These are phyloP conservation scores for Drosophila leonis DNA, from an alignment of 2,888 invertebrate genomes.

Conservation along the genomic window DNA sequence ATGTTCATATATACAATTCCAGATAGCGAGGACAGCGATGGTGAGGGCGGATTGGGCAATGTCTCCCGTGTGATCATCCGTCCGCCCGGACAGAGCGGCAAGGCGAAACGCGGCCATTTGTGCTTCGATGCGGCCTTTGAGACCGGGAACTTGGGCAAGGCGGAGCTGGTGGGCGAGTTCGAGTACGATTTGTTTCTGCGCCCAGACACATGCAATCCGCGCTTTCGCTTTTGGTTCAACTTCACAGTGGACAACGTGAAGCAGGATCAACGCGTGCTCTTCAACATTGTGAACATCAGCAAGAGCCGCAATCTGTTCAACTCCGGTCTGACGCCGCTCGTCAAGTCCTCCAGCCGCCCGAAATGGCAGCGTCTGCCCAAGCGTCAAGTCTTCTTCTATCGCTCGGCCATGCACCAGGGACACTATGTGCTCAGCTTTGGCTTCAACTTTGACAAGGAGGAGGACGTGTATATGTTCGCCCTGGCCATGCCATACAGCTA, in stretches of 20 bases:
- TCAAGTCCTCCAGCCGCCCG: conserved; percentile 94
- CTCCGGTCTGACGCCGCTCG: conserved; percentile 96
- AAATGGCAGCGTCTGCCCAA: conserved; percentile 95
- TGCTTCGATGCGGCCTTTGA: conserved; percentile 99
- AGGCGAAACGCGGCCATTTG: conserved; percentile 97
- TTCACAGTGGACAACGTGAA: conserved; percentile 98
- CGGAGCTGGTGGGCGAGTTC: conserved; percentile 96
- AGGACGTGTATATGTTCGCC: conserved; percentile 97
- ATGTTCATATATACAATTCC: conserved; percentile 48
- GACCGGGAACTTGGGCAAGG: conserved; percentile 98
- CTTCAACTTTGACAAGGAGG: conserved; percentile 97
- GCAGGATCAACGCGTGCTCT: conserved; percentile 97
- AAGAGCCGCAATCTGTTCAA: conserved; percentile 95
- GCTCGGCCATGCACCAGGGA: conserved; percentile 94
- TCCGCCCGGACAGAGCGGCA: conserved; percentile 96
- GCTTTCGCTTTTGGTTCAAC: conserved; percentile 98
- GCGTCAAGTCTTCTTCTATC: conserved; percentile 95
- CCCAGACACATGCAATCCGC: conserved; percentile 98
- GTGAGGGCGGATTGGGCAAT: conserved; percentile 97
- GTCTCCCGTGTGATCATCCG: conserved; percentile 94
- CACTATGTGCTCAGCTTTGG: conserved; percentile 97
- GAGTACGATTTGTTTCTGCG: conserved; percentile 98
- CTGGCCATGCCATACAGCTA: conserved; percentile 98
- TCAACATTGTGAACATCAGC: conserved; percentile 98
- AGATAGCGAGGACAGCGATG: conserved; percentile 97